Evolutionary conservation across 2,113 vertebrate genomes (phyloP), one percentile per base, ranked within the genome.

Genomic region (Neotragus moschatus): DNA sequence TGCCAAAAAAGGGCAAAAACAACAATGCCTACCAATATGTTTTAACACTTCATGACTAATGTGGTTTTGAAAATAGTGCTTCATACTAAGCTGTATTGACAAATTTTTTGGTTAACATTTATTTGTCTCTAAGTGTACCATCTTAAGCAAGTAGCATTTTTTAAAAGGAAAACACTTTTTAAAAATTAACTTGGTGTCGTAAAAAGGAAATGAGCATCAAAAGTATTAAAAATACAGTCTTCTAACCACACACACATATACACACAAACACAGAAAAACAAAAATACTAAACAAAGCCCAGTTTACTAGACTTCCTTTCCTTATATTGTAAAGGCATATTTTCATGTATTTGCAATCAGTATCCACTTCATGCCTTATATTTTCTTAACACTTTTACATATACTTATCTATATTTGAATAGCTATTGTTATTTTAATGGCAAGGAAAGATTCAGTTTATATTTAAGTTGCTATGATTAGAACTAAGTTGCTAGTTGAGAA

Each of bases 391-490:
- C 7, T 96, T 92, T 90, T 45, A 66, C 25, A 82, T 90, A 56
- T 82, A 88, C n/a, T 61, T 91, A 77, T 61, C 39, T 79, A 36
- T 94, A 87, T 94, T 94, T 96, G 49, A 95, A 61, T 96, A 85
- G 25, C 77, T 19, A 80, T 86, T 86, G 45, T 93, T 91, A 66
- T 94, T 92, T 93, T 82, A 95, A 70, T 88, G 26, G 25, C 66
- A 92, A 81, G 43, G 92, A 91, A 88, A 89, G 25, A 45, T 79
- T 90, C n/a, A 55, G 3, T 90, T 91, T 36, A n/a, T 66, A 33
- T 97, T 95, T 97, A 91, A 79, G 25, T 55, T 95, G 28, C 25
- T 90, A 28, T 87, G 25, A 80, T 96, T 96, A 94, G 45, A 90
- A 88, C 28, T 66, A 25, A 47, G 11, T 36, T 91, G 90, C 13